Percentiles rank a stretch among this genome's conserved stretches.
phyloP scores from a whole-genome alignment of 2,113 vertebrate species.

The Lamprologus sp. region DNA sequence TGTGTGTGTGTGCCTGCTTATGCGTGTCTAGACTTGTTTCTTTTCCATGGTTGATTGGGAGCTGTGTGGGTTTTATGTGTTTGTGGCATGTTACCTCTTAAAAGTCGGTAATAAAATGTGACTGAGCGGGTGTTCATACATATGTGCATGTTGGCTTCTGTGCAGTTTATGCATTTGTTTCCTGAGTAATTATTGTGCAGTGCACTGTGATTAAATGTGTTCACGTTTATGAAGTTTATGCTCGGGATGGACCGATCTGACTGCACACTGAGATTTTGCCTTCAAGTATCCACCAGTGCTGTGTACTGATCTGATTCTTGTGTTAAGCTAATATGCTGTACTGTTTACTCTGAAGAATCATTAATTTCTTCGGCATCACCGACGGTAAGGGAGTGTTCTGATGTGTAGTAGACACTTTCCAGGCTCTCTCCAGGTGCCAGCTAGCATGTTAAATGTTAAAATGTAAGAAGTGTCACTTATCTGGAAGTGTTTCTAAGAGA shows the following conservation, averaged over 20 bases:
- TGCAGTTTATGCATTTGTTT: not conserved
- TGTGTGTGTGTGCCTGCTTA: not conserved
- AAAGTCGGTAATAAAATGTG: slow-evolving; percentile 28
- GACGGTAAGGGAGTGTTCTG: not conserved
- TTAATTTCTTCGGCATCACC: not conserved
- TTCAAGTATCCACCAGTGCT: not conserved
- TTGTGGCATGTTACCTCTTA: slow-evolving; percentile 50
- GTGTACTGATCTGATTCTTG: not conserved
- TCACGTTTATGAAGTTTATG: rapidly evolving
- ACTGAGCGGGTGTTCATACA: not conserved
- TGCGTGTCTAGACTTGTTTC: not conserved
- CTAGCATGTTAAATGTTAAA: not conserved
- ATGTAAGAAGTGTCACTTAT: not conserved
- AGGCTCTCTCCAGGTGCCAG: not conserved
- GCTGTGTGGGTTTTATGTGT: slow-evolving; percentile 10
- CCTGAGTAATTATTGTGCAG: rapidly evolving
- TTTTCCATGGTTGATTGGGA: not conserved
- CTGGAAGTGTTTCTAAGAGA: not conserved
- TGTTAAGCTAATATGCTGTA: not conserved
- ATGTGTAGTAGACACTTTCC: not conserved
- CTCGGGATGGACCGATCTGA: not conserved
- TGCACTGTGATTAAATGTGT: not conserved
- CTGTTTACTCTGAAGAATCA: not conserved
- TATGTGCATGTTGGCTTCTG: not conserved
- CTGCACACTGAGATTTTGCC: not conserved